Evolutionary conservation across 1,140 invertebrate species (phyloP), one percentile per base, ranked within the genome.

Genomic region (Epicauta chinensis): DNA sequence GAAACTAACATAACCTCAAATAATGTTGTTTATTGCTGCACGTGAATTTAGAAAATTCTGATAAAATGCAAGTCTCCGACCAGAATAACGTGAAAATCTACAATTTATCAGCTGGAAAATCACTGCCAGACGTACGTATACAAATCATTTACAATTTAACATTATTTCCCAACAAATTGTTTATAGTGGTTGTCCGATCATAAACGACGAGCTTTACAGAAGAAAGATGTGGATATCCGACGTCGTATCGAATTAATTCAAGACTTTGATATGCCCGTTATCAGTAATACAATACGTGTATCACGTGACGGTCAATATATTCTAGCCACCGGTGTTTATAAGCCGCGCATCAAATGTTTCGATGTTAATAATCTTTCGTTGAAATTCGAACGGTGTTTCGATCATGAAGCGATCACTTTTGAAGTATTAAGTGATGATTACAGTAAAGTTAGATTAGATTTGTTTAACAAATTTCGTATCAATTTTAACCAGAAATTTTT

Each of bases 331-430:
- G 95, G 96, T 30, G 91, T 93, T 52, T 99, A 99, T 67, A 99
- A 99, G 70, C 97, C 97, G 12, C 77, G 91, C 64, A 73, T 99
- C 0, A 88, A 93, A 71, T 98, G 96, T 75, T 99, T 84, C 73
- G 97, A 99, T 77, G 87, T 98, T 0, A 84, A 89, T 61, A 91
- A 99, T 73, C 75, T 99, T 54, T 95, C 95, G 1, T 78, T 99
- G 62, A 99, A 99, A 75, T 99, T 99, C 79, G 96, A 99, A 73
- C 79, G 97, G 62, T 97, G 97, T 69, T 86, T 99, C 63, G 97
- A 99, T 77, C 87, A 93, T 2, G 95, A 99, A 79, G 91, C 92
- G 29, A 79, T 93, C 14, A 82, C 84, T 38, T 93, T 94, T 77
- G 83, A 91, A 73, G 77, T 88, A 58, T 75, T 96, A 16, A 90